Percentiles rank a stretch among this genome's conserved stretches.
These are phyloP conservation scores for Saguinus imperator DNA, from an alignment of 2,113 vertebrate species.

Conservation along the genomic window DNA sequence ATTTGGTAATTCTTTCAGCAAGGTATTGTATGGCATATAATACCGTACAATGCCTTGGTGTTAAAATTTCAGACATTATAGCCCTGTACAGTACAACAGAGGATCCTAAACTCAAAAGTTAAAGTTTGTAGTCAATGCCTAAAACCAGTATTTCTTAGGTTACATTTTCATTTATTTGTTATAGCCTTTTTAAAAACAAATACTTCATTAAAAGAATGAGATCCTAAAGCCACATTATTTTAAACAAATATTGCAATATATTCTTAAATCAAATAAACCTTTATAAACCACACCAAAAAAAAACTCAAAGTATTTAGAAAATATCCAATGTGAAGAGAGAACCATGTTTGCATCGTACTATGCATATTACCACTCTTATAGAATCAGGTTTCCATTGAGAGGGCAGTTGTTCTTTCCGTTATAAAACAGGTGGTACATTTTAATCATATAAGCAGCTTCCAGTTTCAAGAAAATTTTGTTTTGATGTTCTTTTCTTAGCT, in stretches of 20 bases:
- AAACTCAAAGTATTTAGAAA: neutral
- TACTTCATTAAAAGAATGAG: conserved; percentile 1
- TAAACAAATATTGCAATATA: neutral
- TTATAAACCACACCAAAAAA: neutral
- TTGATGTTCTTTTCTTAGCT: conserved; percentile 86
- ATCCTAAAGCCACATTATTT: neutral
- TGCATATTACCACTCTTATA: conserved; percentile 80
- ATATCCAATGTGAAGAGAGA: conserved; percentile 41
- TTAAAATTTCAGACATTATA: neutral
- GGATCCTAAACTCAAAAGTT: conserved; percentile 16
- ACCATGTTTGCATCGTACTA: conserved; percentile 76
- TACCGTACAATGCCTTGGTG: no score
- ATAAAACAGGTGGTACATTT: conserved; percentile 83
- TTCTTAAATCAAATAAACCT: neutral
- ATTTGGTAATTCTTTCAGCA: no score
- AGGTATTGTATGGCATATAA: no score
- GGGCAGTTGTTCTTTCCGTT: conserved; percentile 74
- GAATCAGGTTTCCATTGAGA: conserved; percentile 80
- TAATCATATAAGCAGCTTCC: conserved; percentile 86
- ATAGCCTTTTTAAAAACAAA: conserved; percentile 24
- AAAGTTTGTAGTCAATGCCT: neutral
- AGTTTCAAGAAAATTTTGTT: conserved; percentile 83
- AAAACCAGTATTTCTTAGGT: neutral
- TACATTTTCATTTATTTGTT: neutral
- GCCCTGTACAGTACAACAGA: neutral